Percentiles rank a stretch among this genome's conserved stretches.
Conservation (phyloP, 2,113 vertebrate species). For the Syrmaticus mikado region DNA sequence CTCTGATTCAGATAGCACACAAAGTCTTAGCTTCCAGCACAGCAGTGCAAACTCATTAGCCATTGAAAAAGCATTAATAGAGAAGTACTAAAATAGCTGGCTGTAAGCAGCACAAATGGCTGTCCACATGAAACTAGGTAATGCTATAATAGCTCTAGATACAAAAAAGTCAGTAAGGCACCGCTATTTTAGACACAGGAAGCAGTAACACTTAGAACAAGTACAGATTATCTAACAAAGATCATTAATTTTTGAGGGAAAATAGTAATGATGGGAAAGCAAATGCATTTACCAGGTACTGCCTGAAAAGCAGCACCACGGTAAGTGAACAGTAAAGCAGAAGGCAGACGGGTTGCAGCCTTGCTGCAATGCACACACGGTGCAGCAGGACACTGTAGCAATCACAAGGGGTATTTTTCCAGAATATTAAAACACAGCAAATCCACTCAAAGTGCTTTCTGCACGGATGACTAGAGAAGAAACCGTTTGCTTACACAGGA, state of each 20-base stretch:
- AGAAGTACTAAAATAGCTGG: neutral
- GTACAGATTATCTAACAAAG: neutral
- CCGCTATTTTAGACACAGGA: neutral
- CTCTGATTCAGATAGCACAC: rapidly evolving
- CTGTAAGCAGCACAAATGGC: neutral
- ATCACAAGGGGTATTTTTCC: neutral
- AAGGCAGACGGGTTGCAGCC: neutral
- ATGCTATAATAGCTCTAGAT: neutral
- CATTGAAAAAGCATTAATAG: neutral
- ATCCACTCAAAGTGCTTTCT: neutral
- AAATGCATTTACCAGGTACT: neutral
- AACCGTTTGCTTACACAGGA: neutral
- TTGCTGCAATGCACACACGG: rapidly evolving
- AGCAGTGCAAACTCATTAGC: neutral
- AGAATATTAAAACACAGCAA: neutral
- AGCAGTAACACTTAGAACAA: neutral
- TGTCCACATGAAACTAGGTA: neutral
- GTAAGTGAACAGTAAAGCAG: neutral
- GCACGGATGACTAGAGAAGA: rapidly evolving
- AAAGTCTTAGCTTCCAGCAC: neutral
- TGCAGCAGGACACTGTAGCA: neutral
- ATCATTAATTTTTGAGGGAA: neutral
- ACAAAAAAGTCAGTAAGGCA: neutral
- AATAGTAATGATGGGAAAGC: neutral
- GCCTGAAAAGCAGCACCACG: neutral